phyloP scores from a whole-genome alignment of 2,797 vertebrate species.

The Melanotaenia parkinsoni region DNA sequence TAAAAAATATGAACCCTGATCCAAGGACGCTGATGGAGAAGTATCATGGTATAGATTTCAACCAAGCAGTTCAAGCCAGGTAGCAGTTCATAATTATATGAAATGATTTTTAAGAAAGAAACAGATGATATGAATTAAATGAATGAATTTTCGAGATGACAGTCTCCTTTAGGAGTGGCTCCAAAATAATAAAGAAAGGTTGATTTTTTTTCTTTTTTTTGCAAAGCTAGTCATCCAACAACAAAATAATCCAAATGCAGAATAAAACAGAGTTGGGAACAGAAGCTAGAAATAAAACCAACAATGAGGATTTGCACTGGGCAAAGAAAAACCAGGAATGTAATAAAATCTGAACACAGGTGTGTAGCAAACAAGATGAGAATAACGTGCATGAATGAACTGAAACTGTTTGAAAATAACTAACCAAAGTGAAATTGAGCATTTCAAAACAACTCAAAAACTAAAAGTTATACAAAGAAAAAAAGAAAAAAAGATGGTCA shows the following conservation, averaged over 20 bases:
- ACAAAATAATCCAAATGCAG: neutral
- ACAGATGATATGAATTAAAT: constrained; percentile 3
- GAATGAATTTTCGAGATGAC: constrained; percentile 5
- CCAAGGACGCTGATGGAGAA: constrained; percentile 49
- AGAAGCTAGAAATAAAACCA: neutral
- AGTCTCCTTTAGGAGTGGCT: constrained; percentile 11
- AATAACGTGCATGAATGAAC: too few relatives aligned
- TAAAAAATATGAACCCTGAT: constrained; percentile 41
- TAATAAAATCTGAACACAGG: neutral
- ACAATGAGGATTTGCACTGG: neutral
- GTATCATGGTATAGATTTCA: constrained; percentile 19
- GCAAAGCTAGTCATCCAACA: neutral
- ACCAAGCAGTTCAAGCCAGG: constrained; percentile 15
- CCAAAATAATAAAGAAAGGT: neutral
- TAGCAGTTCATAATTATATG: neutral
- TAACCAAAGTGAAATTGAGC: neutral
- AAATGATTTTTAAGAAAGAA: neutral
- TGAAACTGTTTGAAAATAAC: too few relatives aligned
- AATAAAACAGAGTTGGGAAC: neutral
- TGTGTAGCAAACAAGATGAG: too few relatives aligned
- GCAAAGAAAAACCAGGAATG: neutral
- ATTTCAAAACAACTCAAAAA: neutral
- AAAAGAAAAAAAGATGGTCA: too few relatives aligned
- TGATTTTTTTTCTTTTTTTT: neutral
- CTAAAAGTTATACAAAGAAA: neutral